Evolutionary conservation across 1,140 invertebrate species (phyloP).

Genomic region (Popillia japonica): DNA sequence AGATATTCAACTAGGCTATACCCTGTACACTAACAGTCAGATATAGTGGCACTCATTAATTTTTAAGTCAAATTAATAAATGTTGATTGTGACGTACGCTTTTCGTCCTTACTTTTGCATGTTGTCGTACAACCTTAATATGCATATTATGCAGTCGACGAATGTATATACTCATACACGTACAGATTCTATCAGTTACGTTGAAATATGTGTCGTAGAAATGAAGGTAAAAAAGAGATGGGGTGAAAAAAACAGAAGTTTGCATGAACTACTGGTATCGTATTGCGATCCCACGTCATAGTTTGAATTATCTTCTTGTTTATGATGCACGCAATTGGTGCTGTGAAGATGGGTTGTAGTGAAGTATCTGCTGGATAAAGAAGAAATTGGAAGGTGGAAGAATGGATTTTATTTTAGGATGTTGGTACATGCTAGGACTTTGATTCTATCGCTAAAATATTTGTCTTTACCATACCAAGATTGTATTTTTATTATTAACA

Average conservation of each 20-base stretch:
- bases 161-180: constrained; percentile 37
- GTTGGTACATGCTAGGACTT: too few relatives aligned
- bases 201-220: constrained; percentile 51
- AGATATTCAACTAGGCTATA: too few relatives aligned
- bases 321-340: constrained; percentile 42
- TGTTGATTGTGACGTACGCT: too few relatives aligned
- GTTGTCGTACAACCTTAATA: neutral
- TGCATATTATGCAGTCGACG: constrained; percentile 14
- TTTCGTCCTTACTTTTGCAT: too few relatives aligned
- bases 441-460: too few relatives aligned
- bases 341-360: neutral
- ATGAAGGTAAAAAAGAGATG: neutral
- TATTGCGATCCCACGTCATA: constrained; percentile 54
- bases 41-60: too few relatives aligned
- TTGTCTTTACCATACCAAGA: too few relatives aligned
- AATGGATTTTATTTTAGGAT: neutral
- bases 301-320: constrained; percentile 54
- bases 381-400: neutral
- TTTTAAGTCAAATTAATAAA: too few relatives aligned
- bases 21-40: too few relatives aligned
- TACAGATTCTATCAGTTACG: constrained; percentile 56
- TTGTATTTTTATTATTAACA: too few relatives aligned
- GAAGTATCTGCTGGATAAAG: neutral
- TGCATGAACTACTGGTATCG: constrained; percentile 56
- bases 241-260: constrained; percentile 43